Conservation (phyloP, 2,797 vertebrate genomes). For the Phrynocephalus forsythii region DNA sequence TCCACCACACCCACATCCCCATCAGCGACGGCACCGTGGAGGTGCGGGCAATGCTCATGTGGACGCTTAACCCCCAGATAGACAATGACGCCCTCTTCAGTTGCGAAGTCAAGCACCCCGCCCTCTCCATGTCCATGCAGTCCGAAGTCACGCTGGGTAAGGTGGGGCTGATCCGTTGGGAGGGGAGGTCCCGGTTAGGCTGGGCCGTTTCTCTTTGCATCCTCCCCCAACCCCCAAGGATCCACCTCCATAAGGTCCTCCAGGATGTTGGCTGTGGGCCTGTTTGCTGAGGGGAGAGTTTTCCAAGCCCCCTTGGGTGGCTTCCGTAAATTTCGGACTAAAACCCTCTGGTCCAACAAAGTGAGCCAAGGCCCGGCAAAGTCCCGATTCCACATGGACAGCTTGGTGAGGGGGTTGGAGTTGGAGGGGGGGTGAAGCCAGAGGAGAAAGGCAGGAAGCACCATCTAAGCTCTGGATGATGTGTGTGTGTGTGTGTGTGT, state of each 20-base stretch:
- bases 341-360: background rate
- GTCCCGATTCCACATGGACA: background rate
- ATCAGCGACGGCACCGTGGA: constrained; percentile 88
- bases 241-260: background rate
- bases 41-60: constrained; percentile 90
- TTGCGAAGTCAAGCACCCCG: constrained; percentile 95
- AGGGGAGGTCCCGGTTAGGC: too few species aligned
- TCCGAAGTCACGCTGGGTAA: constrained; percentile 92
- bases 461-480: background rate
- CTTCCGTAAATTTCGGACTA: too few species aligned
- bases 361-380: background rate
- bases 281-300: too few species aligned
- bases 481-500: too few species aligned
- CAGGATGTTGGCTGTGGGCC: background rate
- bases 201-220: too few species aligned
- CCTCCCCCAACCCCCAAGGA: too few species aligned
- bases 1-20: constrained; percentile 83
- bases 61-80: constrained; percentile 93
- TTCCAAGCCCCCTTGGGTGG: background rate
- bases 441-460: background rate
- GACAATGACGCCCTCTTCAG: constrained; percentile 95
- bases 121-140: constrained; percentile 96
- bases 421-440: background rate
- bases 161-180: background rate
- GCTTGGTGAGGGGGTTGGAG: background rate